These are phyloP conservation scores for Callitettix versicolor DNA, from an alignment of 1,140 invertebrate species.

Conservation along the genomic window DNA sequence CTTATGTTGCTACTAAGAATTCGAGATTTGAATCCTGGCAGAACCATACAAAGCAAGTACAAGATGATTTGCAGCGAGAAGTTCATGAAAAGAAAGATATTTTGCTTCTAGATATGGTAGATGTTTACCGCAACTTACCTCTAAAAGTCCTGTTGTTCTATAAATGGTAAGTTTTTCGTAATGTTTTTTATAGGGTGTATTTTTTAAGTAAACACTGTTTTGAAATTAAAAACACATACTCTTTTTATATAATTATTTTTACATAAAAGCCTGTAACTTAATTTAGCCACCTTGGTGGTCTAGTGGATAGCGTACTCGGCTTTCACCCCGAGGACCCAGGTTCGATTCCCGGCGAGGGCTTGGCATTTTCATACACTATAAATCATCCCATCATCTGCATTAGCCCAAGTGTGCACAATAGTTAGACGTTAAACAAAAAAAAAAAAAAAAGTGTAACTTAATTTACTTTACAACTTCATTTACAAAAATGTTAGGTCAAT, in stretches of 20 bases:
- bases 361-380: too few species aligned
- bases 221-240: too few species aligned
- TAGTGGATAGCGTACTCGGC: conserved; percentile 1
- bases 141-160: conserved; percentile 17
- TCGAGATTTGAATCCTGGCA: not conserved
- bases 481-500: too few species aligned
- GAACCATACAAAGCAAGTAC: not conserved
- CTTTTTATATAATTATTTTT: not conserved
- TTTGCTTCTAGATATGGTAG: conserved; percentile 15
- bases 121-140: conserved; percentile 20
- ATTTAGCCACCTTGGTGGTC: conserved; percentile 20
- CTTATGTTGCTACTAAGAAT: too few species aligned
- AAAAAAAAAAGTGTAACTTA: conserved; percentile 16
- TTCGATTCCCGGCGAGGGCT: conserved; percentile 19
- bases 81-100: conserved; percentile 10
- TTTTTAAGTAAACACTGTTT: not conserved
- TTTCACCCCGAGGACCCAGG: not conserved
- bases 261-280: conserved; percentile 18
- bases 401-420: too few species aligned
- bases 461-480: too few species aligned
- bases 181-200: not conserved
- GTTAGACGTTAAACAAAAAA: too few species aligned
- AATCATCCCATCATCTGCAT: too few species aligned
- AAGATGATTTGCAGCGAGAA: not conserved
- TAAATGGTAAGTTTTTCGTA: conserved; percentile 15